phyloP scores from a whole-genome alignment of 2,113 vertebrate genomes.

The Pongo abelii region DNA sequence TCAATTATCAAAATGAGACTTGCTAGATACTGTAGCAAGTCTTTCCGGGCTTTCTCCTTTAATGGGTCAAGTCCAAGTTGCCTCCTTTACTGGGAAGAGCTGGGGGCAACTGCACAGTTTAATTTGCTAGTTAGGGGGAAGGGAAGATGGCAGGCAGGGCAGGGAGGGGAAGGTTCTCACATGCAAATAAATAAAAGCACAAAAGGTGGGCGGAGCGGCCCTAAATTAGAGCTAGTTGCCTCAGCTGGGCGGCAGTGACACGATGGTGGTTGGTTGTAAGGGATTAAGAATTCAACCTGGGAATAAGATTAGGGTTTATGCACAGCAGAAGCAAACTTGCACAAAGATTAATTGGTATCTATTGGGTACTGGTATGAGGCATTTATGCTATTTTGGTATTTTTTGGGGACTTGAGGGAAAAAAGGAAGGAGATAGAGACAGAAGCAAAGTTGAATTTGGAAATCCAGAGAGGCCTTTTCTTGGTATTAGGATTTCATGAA shows the following conservation, averaged over 20 bases:
- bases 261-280: slow-evolving; percentile 61
- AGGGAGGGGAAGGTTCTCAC: not conserved
- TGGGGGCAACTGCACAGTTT: slow-evolving; percentile 39
- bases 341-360: slow-evolving; percentile 83
- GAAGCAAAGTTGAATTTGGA: slow-evolving; percentile 9
- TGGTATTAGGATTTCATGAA: slow-evolving; percentile 28
- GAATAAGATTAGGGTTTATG: slow-evolving; percentile 66
- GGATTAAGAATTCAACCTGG: slow-evolving; percentile 84
- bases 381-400: slow-evolving; percentile 71
- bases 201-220: slow-evolving; percentile 33
- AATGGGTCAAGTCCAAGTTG: slow-evolving; percentile 50
- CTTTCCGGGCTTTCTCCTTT: slow-evolving; percentile 36
- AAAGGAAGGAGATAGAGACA: slow-evolving; percentile 3
- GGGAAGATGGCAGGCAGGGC: not conserved
- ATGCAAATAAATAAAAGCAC: slow-evolving; percentile 27
- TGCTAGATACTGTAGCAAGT: not conserved
- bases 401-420: slow-evolving; percentile 42
- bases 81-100: slow-evolving; percentile 6
- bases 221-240: slow-evolving; percentile 15
- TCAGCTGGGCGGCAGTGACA: not conserved
- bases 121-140: slow-evolving; percentile 25
- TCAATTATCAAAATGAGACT: slow-evolving; percentile 69
- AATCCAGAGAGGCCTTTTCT: slow-evolving; percentile 48
- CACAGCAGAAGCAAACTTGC: slow-evolving; percentile 72
- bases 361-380: slow-evolving; percentile 66